These are phyloP conservation scores for Antheraea assamensis DNA, from an alignment of 2,888 invertebrate genomes.

Conservation along the genomic window DNA sequence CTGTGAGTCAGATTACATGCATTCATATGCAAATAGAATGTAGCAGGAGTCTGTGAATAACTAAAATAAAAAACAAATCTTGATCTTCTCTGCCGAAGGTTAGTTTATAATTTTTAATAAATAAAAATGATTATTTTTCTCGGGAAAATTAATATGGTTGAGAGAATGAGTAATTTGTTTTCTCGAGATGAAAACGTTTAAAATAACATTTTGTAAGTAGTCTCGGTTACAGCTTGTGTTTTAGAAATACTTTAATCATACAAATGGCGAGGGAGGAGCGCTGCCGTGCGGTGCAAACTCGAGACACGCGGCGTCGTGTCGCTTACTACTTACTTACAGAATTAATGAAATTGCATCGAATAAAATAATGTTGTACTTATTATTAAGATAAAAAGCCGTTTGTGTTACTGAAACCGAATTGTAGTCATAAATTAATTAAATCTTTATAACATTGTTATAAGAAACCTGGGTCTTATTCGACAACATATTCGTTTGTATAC, in stretches of 20 bases:
- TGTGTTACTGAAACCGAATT: too few relatives aligned
- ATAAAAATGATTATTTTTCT: not conserved
- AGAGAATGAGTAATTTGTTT: not conserved
- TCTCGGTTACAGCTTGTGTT: not conserved
- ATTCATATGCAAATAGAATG: not conserved
- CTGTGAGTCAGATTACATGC: too few relatives aligned
- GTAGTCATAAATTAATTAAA: too few relatives aligned
- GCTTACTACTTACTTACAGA: not conserved
- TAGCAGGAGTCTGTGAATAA: not conserved
- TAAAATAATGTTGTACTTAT: not conserved
- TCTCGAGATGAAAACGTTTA: not conserved
- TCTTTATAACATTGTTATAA: too few relatives aligned
- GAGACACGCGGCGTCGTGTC: not conserved
- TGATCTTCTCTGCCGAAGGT: not conserved
- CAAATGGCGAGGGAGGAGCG: not conserved
- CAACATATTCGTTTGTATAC: too few relatives aligned
- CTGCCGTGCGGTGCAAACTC: not conserved
- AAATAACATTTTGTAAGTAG: constrained; percentile 1
- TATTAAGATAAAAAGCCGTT: not conserved
- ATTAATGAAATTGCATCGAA: not conserved
- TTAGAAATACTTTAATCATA: constrained; percentile 3
- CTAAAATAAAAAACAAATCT: not conserved
- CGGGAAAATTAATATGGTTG: not conserved
- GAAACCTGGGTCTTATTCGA: too few relatives aligned
- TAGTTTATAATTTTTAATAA: not conserved